Evolutionary conservation across 1,140 invertebrate species (phyloP).

Genomic region (Gryllus bimaculatus): DNA sequence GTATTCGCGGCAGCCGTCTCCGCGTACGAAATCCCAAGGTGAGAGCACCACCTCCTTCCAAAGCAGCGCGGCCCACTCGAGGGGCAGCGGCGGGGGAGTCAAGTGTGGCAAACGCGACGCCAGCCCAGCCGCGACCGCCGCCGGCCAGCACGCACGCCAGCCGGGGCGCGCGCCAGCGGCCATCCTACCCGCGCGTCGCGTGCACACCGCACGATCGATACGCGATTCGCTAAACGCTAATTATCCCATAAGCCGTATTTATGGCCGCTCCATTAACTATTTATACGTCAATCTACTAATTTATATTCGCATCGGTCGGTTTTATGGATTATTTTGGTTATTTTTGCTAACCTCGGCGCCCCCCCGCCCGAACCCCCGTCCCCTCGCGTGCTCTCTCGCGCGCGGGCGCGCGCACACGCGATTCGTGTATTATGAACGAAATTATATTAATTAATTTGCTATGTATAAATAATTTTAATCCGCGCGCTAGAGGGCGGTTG

Average conservation of each 20-base stretch:
- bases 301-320: not conserved
- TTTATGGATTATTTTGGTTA: slow-evolving; percentile 6
- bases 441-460: slow-evolving; percentile 6
- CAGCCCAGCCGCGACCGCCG: too few species aligned
- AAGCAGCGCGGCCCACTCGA: too few species aligned
- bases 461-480: slow-evolving; percentile 2
- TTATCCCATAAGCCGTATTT: not conserved
- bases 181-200: too few species aligned
- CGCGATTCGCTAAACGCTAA: not conserved
- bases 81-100: too few species aligned
- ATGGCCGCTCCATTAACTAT: slow-evolving; percentile 3
- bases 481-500: not conserved
- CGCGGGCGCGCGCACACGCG: too few species aligned
- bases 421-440: slow-evolving; percentile 5
- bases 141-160: too few species aligned
- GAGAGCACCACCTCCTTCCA: too few species aligned
- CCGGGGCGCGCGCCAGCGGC: too few species aligned
- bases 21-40: too few species aligned
- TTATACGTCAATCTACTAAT: slow-evolving; percentile 5
- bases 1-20: too few species aligned
- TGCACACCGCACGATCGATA: not conserved
- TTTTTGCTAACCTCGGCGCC: not conserved
- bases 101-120: too few species aligned
- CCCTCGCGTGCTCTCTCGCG: not conserved
- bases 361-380: too few species aligned